A percentile compares a stretch with the other conserved stretches of the same genome.
These are phyloP conservation scores for Holacanthus passer DNA, from an alignment of 2,113 vertebrate species.

Conservation along the genomic window DNA sequence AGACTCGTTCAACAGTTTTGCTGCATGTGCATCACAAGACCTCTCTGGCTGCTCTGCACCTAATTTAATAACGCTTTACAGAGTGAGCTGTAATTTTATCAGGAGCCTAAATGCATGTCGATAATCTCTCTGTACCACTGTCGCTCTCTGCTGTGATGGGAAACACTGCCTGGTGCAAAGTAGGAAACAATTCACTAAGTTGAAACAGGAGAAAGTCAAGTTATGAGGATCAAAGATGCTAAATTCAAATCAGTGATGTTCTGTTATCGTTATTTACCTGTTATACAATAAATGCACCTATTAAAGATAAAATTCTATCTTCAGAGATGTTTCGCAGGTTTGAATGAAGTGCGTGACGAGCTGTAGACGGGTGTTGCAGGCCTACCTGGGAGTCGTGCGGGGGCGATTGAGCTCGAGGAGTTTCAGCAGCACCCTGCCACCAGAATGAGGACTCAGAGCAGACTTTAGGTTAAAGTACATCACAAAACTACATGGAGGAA, in stretches of 20 bases:
- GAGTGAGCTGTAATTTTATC: slow-evolving; percentile 72
- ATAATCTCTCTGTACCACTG: slow-evolving; percentile 29
- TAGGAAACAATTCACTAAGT: slow-evolving; percentile 26
- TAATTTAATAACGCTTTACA: slow-evolving; percentile 75
- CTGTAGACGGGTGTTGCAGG: slow-evolving; percentile 9
- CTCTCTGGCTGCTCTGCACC: slow-evolving; percentile 35
- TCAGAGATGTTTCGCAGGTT: slow-evolving; percentile 9
- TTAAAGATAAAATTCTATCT: not conserved
- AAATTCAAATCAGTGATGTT: not conserved
- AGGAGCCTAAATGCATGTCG: slow-evolving; percentile 62
- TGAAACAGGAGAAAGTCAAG: slow-evolving; percentile 29
- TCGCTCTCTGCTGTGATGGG: slow-evolving; percentile 33
- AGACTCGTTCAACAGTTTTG: slow-evolving; percentile 28
- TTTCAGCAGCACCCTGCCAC: slow-evolving; percentile 52
- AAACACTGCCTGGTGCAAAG: slow-evolving; percentile 35
- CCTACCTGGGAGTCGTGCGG: slow-evolving; percentile 77
- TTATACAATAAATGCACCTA: not conserved
- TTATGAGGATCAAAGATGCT: slow-evolving; percentile 2
- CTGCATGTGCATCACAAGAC: slow-evolving; percentile 78
- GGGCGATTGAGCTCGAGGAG: slow-evolving; percentile 49
- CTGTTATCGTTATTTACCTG: not conserved
- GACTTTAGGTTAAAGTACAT: slow-evolving; percentile 63
- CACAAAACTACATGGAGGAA: slow-evolving; percentile 77
- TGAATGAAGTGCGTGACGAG: not conserved
- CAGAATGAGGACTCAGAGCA: slow-evolving; percentile 65